A percentile compares a stretch with the other conserved stretches of the same genome.
Conservation (phyloP, 2,113 vertebrate genomes). For the Cairina moschata region DNA sequence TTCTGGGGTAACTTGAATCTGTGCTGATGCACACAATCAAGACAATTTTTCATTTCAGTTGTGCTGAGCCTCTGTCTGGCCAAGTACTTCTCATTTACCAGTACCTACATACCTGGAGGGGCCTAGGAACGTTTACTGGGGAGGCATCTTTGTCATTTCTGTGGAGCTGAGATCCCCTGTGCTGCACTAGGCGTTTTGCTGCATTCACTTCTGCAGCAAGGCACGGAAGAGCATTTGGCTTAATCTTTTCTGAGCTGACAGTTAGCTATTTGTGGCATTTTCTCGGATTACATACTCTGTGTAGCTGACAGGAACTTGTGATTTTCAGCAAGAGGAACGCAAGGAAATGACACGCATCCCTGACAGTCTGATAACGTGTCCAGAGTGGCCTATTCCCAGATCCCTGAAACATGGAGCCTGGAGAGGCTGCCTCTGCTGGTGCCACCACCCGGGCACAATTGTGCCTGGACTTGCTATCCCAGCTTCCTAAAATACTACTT, state of each 20-base stretch:
- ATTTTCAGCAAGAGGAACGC: slow-evolving; percentile 47
- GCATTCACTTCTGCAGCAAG: neutral
- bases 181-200: neutral
- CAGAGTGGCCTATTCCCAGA: slow-evolving; percentile 1
- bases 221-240: slow-evolving; percentile 43
- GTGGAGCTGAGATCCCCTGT: neutral
- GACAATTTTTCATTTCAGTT: neutral
- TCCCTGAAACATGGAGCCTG: accelerated
- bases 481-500: neutral
- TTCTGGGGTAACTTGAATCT: neutral
- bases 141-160: neutral
- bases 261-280: slow-evolving; percentile 63
- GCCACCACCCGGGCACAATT: neutral
- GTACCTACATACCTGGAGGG: neutral
- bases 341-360: neutral
- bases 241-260: slow-evolving; percentile 59
- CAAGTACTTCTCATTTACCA: neutral
- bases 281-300: slow-evolving; percentile 11
- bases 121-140: neutral
- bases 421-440: neutral
- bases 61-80: neutral
- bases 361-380: slow-evolving; percentile 6
- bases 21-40: neutral
- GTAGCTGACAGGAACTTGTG: slow-evolving; percentile 49
- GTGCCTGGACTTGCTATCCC: neutral